Evolutionary conservation across 2,888 invertebrate genomes (phyloP), one percentile per base, ranked within the genome.

Genomic region (Meghimatium bilineatum): DNA sequence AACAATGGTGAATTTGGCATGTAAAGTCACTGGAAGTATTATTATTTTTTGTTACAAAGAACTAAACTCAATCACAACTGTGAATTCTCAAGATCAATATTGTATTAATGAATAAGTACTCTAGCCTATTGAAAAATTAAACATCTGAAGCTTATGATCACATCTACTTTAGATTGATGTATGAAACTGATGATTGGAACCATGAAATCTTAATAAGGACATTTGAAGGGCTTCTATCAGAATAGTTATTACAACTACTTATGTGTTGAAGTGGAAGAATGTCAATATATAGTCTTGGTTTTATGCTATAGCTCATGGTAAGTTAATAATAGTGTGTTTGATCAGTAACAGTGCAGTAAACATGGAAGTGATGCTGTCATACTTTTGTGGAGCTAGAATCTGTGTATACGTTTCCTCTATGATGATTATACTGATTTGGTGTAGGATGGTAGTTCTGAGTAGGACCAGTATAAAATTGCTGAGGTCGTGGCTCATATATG

Each of bases 331-430:
- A 56, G 20, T 20, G 17, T 14, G 20, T 56, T 23, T 63, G 1
- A 63, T 23, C 60, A 63, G 12, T 63, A 38, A 38, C 23, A 38
- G 8, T 71, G 23, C 6, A 29, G 52, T 52, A 23, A 49, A 32
- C 32, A 17, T 49, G 52, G 32, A 10, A 23, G 8, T 49, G 36
- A 29, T 3, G 10, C 14, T 74, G 26, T 91, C 90, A 91, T 63
- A 91, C 91, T 89, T 91, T 91, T 5, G 91, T 91, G 20, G 91
- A 90, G 34, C 89, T 89, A 17, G 91, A 88, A 72, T 91, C 90
- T 36, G 89, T 82, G 49, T 89, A 84, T 14, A 89, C 87, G 14
- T 89, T 89, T 38, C 88, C 87, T 67, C 90, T 85, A 84, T 89
- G 89, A 34, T 89, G 89, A 82, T 88, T 86, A n/a, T 88, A 82